These are phyloP conservation scores for Acarapis woodi DNA, from an alignment of 1,140 invertebrate genomes.

Conservation along the genomic window DNA sequence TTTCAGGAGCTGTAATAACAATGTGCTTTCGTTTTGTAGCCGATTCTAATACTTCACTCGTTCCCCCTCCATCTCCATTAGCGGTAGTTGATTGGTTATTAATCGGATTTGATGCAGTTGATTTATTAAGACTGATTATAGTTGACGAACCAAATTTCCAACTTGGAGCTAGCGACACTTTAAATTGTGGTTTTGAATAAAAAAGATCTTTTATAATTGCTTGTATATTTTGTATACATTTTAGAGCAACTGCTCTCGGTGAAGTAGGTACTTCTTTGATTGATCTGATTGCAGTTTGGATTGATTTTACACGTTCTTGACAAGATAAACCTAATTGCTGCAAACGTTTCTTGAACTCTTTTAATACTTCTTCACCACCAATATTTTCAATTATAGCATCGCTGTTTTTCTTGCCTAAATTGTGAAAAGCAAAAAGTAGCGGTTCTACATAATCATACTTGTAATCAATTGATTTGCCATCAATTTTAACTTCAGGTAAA, in stretches of 20 bases:
- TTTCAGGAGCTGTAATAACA: slow-evolving; percentile 7
- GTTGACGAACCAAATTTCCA: slow-evolving; percentile 36
- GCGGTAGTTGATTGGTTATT: slow-evolving; percentile 12
- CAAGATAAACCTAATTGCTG: slow-evolving; percentile 45
- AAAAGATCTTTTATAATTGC: slow-evolving; percentile 76
- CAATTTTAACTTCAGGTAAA: slow-evolving; percentile 25
- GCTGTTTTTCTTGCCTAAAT: slow-evolving; percentile 44
- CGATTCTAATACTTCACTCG: background rate
- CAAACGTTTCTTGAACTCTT: slow-evolving; percentile 53
- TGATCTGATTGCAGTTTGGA: too few species aligned
- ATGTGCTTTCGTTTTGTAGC: slow-evolving; percentile 8
- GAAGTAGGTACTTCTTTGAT: too few species aligned
- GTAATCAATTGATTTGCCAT: slow-evolving; percentile 25
- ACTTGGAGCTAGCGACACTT: slow-evolving; percentile 49
- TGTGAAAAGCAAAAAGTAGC: slow-evolving; percentile 60
- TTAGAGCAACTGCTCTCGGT: slow-evolving; percentile 40
- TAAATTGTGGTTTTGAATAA: slow-evolving; percentile 70
- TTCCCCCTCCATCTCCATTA: background rate
- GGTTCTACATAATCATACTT: slow-evolving; percentile 82
- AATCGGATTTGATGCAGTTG: background rate
- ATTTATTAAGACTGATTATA: background rate
- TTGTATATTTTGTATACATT: slow-evolving; percentile 75
- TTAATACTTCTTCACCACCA: slow-evolving; percentile 42
- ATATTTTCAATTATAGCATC: slow-evolving; percentile 32
- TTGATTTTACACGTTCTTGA: slow-evolving; percentile 19